Conservation (phyloP, 2,888 invertebrate species). For the Philopedon plagiatum region DNA sequence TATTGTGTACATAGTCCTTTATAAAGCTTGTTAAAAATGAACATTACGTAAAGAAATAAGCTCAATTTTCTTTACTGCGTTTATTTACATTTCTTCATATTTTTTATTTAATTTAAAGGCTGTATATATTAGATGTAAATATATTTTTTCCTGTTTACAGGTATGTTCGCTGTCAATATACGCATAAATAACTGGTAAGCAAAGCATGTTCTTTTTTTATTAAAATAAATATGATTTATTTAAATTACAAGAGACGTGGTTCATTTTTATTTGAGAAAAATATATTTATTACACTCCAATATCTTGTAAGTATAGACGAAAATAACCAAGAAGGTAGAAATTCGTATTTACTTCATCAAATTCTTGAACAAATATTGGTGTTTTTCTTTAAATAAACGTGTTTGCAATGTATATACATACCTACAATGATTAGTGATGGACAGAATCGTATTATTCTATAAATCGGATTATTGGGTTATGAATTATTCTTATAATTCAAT, state of each 20-base stretch:
- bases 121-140: not conserved
- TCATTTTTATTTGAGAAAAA: not conserved
- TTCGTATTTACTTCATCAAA: too few relatives aligned
- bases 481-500: too few relatives aligned
- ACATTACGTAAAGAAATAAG: not conserved
- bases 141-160: not conserved
- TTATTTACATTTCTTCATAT: constrained; percentile 1
- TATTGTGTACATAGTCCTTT: not conserved
- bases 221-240: not conserved
- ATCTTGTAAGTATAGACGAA: too few relatives aligned
- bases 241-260: not conserved
- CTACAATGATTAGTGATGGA: too few relatives aligned
- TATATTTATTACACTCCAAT: too few relatives aligned
- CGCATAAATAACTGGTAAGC: not conserved
- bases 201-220: not conserved
- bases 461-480: too few relatives aligned
- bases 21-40: not conserved
- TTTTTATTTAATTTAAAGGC: not conserved
- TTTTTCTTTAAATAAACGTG: too few relatives aligned
- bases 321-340: too few relatives aligned
- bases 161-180: not conserved
- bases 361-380: too few relatives aligned
- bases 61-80: not conserved
- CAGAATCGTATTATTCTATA: too few relatives aligned
- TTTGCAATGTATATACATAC: too few relatives aligned